Conservation (phyloP, 2,113 vertebrate species). For the Grammomys dolichurus region DNA sequence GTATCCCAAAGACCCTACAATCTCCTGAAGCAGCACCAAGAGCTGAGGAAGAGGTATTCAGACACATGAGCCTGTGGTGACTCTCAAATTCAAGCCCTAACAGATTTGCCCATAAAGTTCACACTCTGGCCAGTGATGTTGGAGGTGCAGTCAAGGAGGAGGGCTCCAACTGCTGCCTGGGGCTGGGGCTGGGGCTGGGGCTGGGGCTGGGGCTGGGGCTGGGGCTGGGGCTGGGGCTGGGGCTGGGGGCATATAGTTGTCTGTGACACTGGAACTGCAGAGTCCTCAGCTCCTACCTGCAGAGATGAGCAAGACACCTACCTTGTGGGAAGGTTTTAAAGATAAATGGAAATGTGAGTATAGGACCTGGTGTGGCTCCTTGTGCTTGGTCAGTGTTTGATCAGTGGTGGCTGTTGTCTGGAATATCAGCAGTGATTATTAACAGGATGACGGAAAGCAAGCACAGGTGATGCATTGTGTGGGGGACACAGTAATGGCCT, state of each 20-base stretch:
- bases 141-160: rapidly evolving
- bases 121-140: too few relatives aligned
- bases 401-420: neutral
- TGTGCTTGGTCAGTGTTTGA: neutral
- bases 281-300: neutral
- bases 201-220: too few relatives aligned
- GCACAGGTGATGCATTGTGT: neutral
- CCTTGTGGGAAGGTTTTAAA: neutral
- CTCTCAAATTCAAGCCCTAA: neutral
- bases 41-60: neutral
- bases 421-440: neutral
- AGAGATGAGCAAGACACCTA: neutral
- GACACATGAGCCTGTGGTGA: neutral
- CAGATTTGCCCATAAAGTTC: neutral
- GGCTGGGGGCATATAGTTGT: too few relatives aligned
- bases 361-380: neutral
- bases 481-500: neutral
- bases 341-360: neutral
- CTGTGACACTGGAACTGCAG: neutral
- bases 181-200: too few relatives aligned
- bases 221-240: too few relatives aligned
- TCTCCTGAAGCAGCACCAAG: neutral
- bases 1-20: neutral
- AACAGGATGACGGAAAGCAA: neutral
- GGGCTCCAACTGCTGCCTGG: rapidly evolving